Base-by-base conservation (phyloP, 2,888 invertebrate species). In the Parascotia fuliginaria region DNA sequence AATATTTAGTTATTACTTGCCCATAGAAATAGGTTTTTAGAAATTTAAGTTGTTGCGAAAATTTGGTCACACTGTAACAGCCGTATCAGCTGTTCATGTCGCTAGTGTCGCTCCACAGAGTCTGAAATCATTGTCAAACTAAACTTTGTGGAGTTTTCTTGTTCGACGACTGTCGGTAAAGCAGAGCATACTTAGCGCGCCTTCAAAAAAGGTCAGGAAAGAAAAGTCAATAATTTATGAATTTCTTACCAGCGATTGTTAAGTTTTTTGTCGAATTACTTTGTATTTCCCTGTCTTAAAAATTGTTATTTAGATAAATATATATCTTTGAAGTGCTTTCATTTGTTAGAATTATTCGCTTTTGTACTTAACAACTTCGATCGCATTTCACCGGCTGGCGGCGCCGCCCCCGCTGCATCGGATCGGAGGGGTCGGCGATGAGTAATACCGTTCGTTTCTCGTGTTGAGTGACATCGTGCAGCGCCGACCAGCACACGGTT, bases 401-500 rank as follows among this genome's bases (percentile, higher is more conserved):
- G 66, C 48, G 42, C 62, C 65, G 66, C 50, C 42, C 71, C 75
- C 76, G 77, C 77, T 73, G 70, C 76, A 72, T 72, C 72, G 73
- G 67, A 67, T 54, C 73, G 65, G 69, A 73, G 77, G 77, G 76
- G 77, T 72, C 72, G 79, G 75, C 83, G 79, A 89, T 90, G 90
- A 89, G 87, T 89, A 91, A 89, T 89, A 68, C 62, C 69, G 71
- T 86, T 87, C 84, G 83, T 86, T 85, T 79, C 70, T 84, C 81
- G 81, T 85, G 84, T 73, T 81, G 86, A 84, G 89, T 89, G 86
- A 88, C 87, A 87, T 86, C 81, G 87, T 77, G 82, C 82, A 83
- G 81, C 58, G 68, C 55, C 72, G 76, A 69, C 65, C 65, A 69
- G 70, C 75, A 75, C 67, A 66, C 66, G 69, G 71, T 75, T 74